phyloP scores from a whole-genome alignment of 2,113 vertebrate genomes.

The human (Homo sapiens) region DNA sequence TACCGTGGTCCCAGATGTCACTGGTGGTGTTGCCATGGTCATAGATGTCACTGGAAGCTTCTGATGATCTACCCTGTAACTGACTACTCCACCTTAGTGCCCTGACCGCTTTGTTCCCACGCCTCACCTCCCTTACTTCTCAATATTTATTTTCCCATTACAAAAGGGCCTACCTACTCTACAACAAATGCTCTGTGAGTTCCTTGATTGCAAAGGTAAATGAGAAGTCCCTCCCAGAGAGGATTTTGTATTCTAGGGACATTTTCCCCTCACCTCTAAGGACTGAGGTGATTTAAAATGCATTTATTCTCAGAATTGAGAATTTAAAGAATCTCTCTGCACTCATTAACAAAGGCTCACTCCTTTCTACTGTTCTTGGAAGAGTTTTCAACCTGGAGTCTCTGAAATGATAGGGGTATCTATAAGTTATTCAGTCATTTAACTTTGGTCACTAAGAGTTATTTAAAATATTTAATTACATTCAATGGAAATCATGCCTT shows the following conservation, averaged over 20 bases:
- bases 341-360: not conserved
- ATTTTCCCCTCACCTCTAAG: not conserved
- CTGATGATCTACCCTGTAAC: not conserved
- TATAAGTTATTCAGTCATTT: not conserved
- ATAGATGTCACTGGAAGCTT: not conserved
- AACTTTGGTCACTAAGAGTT: conserved; percentile 37
- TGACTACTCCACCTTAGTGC: not conserved
- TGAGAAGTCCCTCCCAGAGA: not conserved
- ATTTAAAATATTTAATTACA: conserved; percentile 34
- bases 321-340: not conserved
- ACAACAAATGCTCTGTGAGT: not conserved
- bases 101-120: too few species aligned
- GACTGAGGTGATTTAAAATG: not conserved
- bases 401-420: not conserved
- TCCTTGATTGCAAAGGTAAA: not conserved
- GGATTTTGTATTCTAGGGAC: not conserved
- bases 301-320: not conserved
- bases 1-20: not conserved
- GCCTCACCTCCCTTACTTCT: not conserved
- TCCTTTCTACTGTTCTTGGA: not conserved
- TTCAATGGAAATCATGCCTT: conserved; percentile 35
- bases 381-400: not conserved
- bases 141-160: not conserved
- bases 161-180: too few species aligned
- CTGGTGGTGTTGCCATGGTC: not conserved